Evolutionary conservation across 2,113 vertebrate species (phyloP), one percentile per base, ranked within the genome.

Genomic region (Felis chaus): DNA sequence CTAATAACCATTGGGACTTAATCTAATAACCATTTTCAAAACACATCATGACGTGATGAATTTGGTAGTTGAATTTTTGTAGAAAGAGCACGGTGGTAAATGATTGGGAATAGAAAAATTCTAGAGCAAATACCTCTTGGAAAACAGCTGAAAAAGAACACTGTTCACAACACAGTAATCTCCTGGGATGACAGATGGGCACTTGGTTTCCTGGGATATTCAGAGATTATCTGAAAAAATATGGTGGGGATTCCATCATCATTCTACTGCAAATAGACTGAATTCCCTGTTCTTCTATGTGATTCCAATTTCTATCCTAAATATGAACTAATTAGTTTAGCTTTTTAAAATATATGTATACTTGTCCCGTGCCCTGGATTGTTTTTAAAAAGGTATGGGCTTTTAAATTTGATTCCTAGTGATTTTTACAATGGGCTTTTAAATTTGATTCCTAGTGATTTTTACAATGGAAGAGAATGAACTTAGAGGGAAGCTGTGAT

Each of bases 171-270:
- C 31, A 89, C 83, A 92, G 25, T 71, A 57, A 65, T 96, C 73
- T 98, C 76, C 39, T 65, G 57, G 55, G 76, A 86, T 92, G 84
- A 93, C 91, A 96, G 85, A 97, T 93, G 81, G 93, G n/a, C 11
- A 4, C n/a, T 82, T 65, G 68, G 41, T 78, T 97, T 98, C 85
- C 94, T 94, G 66, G 89, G 84, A 97, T 63, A 95, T 89, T 96
- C 45, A 93, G 39, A 89, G 14, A 29, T 63, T 65, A 12, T 91
- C n/a, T 93, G 69, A 19, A 57, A 78, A 92, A 83, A 5, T 45
- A 84, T 50, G 3, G 25, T 48, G 13, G n/a, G 45, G 4, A 93
- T 29, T 82, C 33, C 95, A 48, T 85, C 33, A 71, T 71, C 73
- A 90, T 65, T 91, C 65, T 71, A 23, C 11, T 91, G 41, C 68